These are phyloP conservation scores for Scaptomyza polygonia DNA, from an alignment of 2,888 invertebrate genomes.

Conservation along the genomic window DNA sequence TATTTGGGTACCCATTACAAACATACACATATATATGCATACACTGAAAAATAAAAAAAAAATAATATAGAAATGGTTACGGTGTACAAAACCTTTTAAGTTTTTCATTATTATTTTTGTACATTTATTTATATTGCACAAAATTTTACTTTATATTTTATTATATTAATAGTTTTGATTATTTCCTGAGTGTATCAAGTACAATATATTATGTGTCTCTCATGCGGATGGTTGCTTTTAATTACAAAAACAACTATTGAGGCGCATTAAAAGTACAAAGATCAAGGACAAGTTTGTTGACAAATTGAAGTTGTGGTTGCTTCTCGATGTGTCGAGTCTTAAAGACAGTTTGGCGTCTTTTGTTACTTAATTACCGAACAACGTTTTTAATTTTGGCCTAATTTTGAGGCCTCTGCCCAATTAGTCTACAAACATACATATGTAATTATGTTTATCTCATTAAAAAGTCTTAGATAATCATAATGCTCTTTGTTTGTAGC, in stretches of 20 bases:
- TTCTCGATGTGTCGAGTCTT: no score
- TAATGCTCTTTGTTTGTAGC: conserved; percentile 5
- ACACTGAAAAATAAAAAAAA: not conserved
- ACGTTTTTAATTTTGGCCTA: conserved; percentile 1
- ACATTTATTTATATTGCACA: not conserved
- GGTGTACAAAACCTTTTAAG: not conserved
- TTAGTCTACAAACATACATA: not conserved
- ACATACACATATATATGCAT: not conserved
- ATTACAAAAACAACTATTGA: conserved; percentile 39
- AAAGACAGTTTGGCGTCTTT: no score
- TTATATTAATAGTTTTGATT: no score
- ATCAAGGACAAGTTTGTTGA: conserved; percentile 41
- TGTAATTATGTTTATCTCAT: not conserved
- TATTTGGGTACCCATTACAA: conserved; percentile 7
- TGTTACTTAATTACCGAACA: conserved; percentile 8
- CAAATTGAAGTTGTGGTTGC: conserved; percentile 26
- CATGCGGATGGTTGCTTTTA: conserved; percentile 31
- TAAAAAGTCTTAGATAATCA: conserved; percentile 3
- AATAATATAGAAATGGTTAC: not conserved
- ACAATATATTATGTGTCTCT: conserved; percentile 1
- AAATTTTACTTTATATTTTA: no score
- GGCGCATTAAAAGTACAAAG: conserved; percentile 25
- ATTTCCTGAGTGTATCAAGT: not conserved
- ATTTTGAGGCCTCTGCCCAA: conserved; percentile 10
- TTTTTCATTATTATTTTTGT: not conserved